Evolutionary conservation across 2,113 vertebrate genomes (phyloP), one percentile per base, ranked within the genome.

Genomic region (Ammodytes dubius): DNA sequence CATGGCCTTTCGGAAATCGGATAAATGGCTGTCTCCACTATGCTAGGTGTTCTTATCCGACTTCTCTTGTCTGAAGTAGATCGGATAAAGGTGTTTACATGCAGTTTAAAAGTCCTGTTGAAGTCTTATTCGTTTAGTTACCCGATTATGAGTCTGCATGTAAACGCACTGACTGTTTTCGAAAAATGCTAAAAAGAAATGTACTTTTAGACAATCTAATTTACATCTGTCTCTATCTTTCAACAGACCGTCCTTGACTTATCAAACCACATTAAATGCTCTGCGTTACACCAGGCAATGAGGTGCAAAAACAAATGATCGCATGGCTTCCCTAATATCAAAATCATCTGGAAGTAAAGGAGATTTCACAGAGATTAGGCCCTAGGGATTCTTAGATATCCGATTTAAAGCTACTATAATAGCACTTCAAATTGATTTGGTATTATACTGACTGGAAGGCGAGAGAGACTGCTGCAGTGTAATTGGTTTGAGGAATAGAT

Each of bases 361-460:
- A 83, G 77, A 84, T 82, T 87, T 79, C 82, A 72, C 74, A 9
- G 52, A 49, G 82, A 88, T 89, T 77, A 85, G 54, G 27, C 54
- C 59, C 27, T 5, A 6, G 49, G 72, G 80, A 70, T 60, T 37
- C 47, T 71, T 59, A 69, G 15, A 19, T 59, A 71, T 17, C 66
- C 3, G 10, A 59, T 66, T n/a, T 42, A 81, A 89, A 79, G 73
- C 53, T 73, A 54, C 63, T 85, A 81, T 82, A 61, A 88, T 81
- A 72, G 66, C 47, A 72, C 76, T 67, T 74, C 46, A 82, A 83
- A 87, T 78, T 84, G 65, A 83, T 91, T 78, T 70, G 43, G 40
- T 82, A 57, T 74, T 83, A 64, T 69, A 64, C 59, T 39, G 11
- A 53, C 35, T 11, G 40, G 39, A 37, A 8, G 53, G 43, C 57